Evolutionary conservation across 2,888 invertebrate species (phyloP).

Genomic region (Zeuzera pyrina): DNA sequence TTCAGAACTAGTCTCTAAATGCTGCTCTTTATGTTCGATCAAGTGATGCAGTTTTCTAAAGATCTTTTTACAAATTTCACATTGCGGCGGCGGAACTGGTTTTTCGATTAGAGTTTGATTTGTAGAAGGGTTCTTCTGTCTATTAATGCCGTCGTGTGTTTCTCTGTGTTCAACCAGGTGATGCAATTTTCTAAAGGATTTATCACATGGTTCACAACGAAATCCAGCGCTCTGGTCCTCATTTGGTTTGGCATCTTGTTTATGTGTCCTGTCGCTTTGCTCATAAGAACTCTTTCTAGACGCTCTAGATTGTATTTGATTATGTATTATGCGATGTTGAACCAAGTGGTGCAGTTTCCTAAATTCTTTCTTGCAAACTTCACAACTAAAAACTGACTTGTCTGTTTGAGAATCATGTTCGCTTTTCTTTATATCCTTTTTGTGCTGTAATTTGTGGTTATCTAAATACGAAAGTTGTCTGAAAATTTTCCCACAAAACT

Average conservation of each 20-base stretch:
- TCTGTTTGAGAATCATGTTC: conserved; percentile 22
- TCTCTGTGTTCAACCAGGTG: conserved; percentile 67
- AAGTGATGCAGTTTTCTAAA: conserved; percentile 59
- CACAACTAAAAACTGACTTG: conserved; percentile 50
- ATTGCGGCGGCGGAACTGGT: conserved; percentile 33
- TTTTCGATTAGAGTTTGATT: conserved; percentile 25
- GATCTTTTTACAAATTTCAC: conserved; percentile 59
- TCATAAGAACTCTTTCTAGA: conserved; percentile 50
- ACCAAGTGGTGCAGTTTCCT: conserved; percentile 63
- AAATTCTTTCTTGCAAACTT: conserved; percentile 62
- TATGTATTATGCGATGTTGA: conserved; percentile 59
- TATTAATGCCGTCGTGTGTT: conserved; percentile 58
- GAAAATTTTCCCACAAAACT: conserved; percentile 62
- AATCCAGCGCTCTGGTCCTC: conserved; percentile 57
- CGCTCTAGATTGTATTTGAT: conserved; percentile 29
- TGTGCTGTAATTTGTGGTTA: conserved; percentile 55
- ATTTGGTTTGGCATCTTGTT: conserved; percentile 26
- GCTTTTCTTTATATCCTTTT: conserved; percentile 35
- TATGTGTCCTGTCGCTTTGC: conserved; percentile 33
- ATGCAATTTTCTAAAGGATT: conserved; percentile 64
- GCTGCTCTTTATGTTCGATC: conserved; percentile 63
- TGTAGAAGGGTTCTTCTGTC: conserved; percentile 32
- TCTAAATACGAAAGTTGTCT: conserved; percentile 60
- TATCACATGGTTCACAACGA: conserved; percentile 65
- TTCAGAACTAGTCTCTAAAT: conserved; percentile 51